Percentiles rank a stretch among this genome's conserved stretches.
These are phyloP conservation scores for Calyptommatus sinebrachiatus DNA, from an alignment of 2,113 vertebrate species.

Conservation along the genomic window DNA sequence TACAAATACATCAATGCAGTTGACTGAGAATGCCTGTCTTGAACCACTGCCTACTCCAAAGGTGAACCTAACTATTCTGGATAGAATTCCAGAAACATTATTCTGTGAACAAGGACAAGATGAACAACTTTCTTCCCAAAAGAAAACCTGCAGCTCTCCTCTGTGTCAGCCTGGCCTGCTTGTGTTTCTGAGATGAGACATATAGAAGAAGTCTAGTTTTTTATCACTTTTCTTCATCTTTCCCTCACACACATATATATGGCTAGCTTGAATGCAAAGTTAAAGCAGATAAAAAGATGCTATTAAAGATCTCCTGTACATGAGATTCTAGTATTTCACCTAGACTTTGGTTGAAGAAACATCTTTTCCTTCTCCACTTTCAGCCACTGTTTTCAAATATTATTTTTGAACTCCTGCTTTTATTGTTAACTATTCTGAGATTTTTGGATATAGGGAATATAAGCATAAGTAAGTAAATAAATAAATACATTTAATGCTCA, in stretches of 20 bases:
- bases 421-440: no score
- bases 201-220: neutral
- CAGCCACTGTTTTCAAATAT: no score
- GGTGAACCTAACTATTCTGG: conserved; percentile 1
- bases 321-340: no score
- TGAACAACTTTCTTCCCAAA: neutral
- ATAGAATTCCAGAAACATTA: neutral
- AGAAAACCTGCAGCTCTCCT: conserved; percentile 5
- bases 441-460: no score
- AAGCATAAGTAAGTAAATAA: no score
- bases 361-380: no score
- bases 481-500: no score
- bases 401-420: no score
- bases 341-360: no score
- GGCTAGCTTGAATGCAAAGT: neutral
- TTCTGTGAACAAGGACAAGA: neutral
- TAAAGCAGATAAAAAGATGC: neutral
- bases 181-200: neutral
- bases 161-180: neutral
- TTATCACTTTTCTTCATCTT: no score
- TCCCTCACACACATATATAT: no score
- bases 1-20: conserved; percentile 10
- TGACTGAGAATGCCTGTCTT: conserved; percentile 1
- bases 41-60: conserved; percentile 1
- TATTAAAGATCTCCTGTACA: no score